Conservation (phyloP, 2,888 invertebrate genomes). For the Thera britannica region DNA sequence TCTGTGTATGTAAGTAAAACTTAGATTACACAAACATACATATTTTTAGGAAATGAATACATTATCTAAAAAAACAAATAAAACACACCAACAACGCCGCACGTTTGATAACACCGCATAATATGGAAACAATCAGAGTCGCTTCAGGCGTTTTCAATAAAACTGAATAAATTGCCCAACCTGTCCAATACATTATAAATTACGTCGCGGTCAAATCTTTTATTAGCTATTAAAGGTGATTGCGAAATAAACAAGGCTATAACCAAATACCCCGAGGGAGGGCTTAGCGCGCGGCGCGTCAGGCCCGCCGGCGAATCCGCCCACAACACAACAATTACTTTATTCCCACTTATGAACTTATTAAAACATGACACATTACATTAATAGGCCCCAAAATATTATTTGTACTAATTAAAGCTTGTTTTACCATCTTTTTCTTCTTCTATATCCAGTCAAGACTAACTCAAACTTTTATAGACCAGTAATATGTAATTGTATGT, state of each 20-base stretch:
- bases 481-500: no score
- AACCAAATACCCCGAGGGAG: constrained; percentile 43
- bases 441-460: no score
- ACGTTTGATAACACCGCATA: constrained; percentile 3
- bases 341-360: constrained; percentile 47
- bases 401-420: no score
- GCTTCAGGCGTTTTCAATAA: constrained; percentile 36
- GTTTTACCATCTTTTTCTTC: no score
- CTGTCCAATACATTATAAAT: constrained; percentile 43
- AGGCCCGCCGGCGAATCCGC: constrained; percentile 47
- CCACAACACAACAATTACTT: constrained; percentile 51
- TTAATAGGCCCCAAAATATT: not conserved
- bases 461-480: no score
- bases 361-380: constrained; percentile 41
- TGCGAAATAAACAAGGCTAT: constrained; percentile 45
- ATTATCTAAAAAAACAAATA: no score
- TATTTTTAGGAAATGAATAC: no score
- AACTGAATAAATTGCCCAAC: constrained; percentile 35
- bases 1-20: no score
- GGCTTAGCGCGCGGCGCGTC: constrained; percentile 41
- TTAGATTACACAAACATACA: no score
- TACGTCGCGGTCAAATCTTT: constrained; percentile 40
- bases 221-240: constrained; percentile 42
- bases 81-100: not conserved
- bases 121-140: constrained; percentile 13